Percentiles rank a stretch among this genome's conserved stretches.
Conservation (phyloP, 2,888 invertebrate species). For the Ctenicera cuprea region DNA sequence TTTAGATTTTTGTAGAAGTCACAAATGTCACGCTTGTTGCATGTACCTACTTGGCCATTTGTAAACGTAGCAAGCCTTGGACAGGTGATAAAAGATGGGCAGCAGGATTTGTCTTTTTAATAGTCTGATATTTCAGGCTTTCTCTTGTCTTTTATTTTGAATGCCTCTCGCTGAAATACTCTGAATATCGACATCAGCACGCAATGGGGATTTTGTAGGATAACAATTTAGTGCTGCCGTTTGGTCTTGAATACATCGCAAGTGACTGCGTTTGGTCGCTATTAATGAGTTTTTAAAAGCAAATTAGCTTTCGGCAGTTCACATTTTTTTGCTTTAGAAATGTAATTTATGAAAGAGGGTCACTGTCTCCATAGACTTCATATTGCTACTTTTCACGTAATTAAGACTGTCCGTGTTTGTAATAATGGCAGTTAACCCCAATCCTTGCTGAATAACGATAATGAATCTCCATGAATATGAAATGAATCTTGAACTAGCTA, state of each 20-base stretch:
- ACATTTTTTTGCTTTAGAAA: conserved; percentile 8
- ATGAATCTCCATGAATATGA: too few species aligned
- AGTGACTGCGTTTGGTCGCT: conserved; percentile 17
- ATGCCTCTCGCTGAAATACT: conserved; percentile 21
- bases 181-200: conserved; percentile 33
- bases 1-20: conserved; percentile 4
- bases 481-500: too few species aligned
- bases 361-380: neutral
- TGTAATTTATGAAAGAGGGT: conserved; percentile 25
- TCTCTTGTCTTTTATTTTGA: conserved; percentile 13
- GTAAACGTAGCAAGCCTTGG: conserved; percentile 4
- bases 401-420: too few species aligned
- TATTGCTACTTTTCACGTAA: conserved; percentile 14
- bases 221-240: conserved; percentile 13
- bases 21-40: neutral
- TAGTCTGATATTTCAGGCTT: conserved; percentile 18
- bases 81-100: conserved; percentile 30
- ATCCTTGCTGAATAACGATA: too few species aligned
- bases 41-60: neutral
- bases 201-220: conserved; percentile 27
- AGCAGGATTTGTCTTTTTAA: conserved; percentile 26
- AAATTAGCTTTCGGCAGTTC: conserved; percentile 17
- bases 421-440: too few species aligned
- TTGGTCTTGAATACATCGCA: conserved; percentile 1
- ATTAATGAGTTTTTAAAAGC: conserved; percentile 24